Evolutionary conservation across 1,140 invertebrate species (phyloP).

Genomic region (Argopecten irradians): DNA sequence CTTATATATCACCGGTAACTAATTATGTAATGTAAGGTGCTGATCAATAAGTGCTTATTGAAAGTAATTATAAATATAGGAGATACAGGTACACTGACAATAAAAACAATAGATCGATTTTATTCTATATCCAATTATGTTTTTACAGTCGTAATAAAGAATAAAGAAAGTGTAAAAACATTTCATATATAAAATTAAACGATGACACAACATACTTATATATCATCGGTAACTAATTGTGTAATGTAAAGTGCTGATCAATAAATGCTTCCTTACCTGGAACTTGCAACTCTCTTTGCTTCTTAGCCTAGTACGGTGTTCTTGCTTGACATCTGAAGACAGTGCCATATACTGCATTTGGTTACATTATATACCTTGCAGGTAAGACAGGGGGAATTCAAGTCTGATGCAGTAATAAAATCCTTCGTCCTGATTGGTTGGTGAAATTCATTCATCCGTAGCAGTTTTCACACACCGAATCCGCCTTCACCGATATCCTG

Average conservation of each 20-base stretch:
- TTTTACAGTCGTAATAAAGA: too few relatives aligned
- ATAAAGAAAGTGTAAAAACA: too few relatives aligned
- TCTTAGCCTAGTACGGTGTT: background rate
- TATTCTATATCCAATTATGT: too few relatives aligned
- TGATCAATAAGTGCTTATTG: too few relatives aligned
- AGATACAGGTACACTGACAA: too few relatives aligned
- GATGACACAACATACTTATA: too few relatives aligned
- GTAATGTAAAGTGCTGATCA: background rate
- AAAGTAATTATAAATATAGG: too few relatives aligned
- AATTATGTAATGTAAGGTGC: too few relatives aligned
- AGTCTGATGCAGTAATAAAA: background rate
- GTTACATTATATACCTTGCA: background rate
- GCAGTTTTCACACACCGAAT: background rate
- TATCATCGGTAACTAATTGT: too few relatives aligned
- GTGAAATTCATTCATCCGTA: background rate
- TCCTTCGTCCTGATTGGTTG: background rate
- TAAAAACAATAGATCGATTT: too few relatives aligned
- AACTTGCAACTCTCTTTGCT: background rate
- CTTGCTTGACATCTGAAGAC: background rate
- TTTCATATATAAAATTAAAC: too few relatives aligned
- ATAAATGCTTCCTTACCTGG: background rate
- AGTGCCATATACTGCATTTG: background rate
- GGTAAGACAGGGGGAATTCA: background rate
- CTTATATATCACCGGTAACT: too few relatives aligned
- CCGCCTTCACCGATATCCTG: background rate